Base-by-base conservation (phyloP, 1,140 invertebrate genomes). In the Apis cerana region DNA sequence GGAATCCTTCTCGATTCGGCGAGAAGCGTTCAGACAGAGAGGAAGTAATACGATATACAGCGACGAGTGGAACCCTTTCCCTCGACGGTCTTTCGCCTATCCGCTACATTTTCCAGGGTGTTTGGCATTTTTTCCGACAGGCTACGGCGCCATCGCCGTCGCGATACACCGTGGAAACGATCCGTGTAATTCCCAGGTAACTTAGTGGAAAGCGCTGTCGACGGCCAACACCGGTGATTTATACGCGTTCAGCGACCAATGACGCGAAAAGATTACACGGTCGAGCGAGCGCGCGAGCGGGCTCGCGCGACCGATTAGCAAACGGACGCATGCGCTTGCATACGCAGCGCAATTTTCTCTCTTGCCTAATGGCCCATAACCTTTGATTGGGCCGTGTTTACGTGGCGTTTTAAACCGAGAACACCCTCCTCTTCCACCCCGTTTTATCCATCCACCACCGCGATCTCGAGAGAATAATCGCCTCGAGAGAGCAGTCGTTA, bases 341-440 rank as follows among this genome's bases (percentile, higher is more conserved):
- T 86, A 91, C 92, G 90, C 89, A 85, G 93, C 93, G 86, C 88
- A 89, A 93, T 93, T 93, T 93, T 91, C 90, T 89, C 90, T 90
- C 76, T 83, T 92, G 91, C 91, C 90, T 94, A 94, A 93, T 94
- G 93, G 91, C 85, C 90, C 91, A 92, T 94, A 91, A 93, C 89
- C 90, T 92, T 91, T 93, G 92, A 94, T 93, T 93, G 90, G 91
- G 80, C 85, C 83, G 70, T 91, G 91, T 92, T 93, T 92, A 93
- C 92, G 85, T 82, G 80, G 91, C 90, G 82, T 87, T 89, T 89
- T 89, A 86, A 87, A 71, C 67, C 33, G 33, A 33, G 19, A 54
- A 48, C 65, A 59, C 43, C 43, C 23, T 56, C 19, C 82, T 84
- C 59, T 13, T 68, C 58, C 21, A 12, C 48, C 58, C 48, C 62